A percentile compares a stretch with the other conserved stretches of the same genome.
Conservation (phyloP, 2,888 invertebrate species). For the Spisula subtruncata region DNA sequence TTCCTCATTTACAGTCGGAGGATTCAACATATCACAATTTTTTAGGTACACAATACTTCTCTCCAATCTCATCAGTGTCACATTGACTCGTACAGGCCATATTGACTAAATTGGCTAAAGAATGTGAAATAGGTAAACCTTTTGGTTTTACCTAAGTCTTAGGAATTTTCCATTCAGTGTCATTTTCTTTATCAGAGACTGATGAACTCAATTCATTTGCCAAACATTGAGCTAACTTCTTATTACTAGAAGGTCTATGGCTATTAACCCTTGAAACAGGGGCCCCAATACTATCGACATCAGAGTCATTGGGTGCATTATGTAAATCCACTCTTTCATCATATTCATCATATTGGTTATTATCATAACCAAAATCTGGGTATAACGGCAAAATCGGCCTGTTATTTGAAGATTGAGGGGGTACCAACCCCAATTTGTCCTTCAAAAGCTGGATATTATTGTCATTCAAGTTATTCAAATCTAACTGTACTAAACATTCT, state of each 20-base stretch:
- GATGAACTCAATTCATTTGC: not conserved
- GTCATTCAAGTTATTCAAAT: not conserved
- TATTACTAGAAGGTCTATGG: not conserved
- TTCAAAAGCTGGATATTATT: not conserved
- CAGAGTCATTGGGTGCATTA: not conserved
- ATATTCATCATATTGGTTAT: not conserved
- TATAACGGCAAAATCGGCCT: too few species aligned
- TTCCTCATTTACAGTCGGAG: constrained; percentile 44
- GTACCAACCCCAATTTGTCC: not conserved
- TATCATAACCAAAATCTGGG: not conserved
- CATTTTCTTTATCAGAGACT: not conserved
- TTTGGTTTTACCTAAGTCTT: not conserved
- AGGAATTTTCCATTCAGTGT: not conserved
- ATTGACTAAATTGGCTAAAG: constrained; percentile 16
- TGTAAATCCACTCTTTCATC: not conserved
- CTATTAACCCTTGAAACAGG: too few species aligned
- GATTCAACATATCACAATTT: constrained; percentile 45
- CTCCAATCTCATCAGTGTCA: constrained; percentile 4
- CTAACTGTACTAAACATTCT: not conserved
- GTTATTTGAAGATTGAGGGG: too few species aligned
- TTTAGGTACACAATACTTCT: constrained; percentile 32
- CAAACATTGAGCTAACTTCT: not conserved
- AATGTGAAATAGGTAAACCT: not conserved
- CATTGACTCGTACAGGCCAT: not conserved
- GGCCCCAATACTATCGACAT: not conserved